These are phyloP conservation scores for Poeciliopsis presidionis DNA, from an alignment of 2,797 vertebrate species.

Conservation along the genomic window DNA sequence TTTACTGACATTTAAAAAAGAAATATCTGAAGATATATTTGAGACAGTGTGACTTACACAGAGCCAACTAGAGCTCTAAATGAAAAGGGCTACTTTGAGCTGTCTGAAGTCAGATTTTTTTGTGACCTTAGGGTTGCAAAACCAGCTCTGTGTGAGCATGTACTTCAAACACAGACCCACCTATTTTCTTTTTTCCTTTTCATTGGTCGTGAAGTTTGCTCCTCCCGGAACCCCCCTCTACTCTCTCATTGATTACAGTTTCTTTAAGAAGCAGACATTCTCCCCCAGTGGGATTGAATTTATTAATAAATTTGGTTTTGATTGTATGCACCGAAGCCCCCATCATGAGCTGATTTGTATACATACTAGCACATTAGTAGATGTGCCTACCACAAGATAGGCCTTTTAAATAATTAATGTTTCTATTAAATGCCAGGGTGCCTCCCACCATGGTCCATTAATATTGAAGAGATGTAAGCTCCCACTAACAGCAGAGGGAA, in stretches of 20 bases:
- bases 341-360: constrained; percentile 81
- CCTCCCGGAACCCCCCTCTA: constrained; percentile 21
- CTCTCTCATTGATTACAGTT: constrained; percentile 65
- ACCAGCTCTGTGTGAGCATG: constrained; percentile 33
- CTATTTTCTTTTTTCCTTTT: constrained; percentile 24
- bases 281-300: constrained; percentile 63
- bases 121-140: constrained; percentile 45
- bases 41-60: not conserved
- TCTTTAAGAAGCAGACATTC: constrained; percentile 61
- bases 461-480: constrained; percentile 82
- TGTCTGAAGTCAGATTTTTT: constrained; percentile 38
- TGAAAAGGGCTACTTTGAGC: constrained; percentile 14
- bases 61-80: constrained; percentile 14
- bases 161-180: constrained; percentile 27
- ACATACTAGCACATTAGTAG: constrained; percentile 81
- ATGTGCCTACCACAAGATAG: constrained; percentile 74
- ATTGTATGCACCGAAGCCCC: constrained; percentile 69
- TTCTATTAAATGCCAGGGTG: constrained; percentile 79
- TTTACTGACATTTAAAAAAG: not conserved
- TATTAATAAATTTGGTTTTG: constrained; percentile 74
- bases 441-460: constrained; percentile 76
- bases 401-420: constrained; percentile 82
- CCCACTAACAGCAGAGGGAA: constrained; percentile 76
- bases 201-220: constrained; percentile 12
- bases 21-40: not conserved